Base-by-base conservation (phyloP, 2,888 invertebrate genomes). In the Melanchra persicariae region DNA sequence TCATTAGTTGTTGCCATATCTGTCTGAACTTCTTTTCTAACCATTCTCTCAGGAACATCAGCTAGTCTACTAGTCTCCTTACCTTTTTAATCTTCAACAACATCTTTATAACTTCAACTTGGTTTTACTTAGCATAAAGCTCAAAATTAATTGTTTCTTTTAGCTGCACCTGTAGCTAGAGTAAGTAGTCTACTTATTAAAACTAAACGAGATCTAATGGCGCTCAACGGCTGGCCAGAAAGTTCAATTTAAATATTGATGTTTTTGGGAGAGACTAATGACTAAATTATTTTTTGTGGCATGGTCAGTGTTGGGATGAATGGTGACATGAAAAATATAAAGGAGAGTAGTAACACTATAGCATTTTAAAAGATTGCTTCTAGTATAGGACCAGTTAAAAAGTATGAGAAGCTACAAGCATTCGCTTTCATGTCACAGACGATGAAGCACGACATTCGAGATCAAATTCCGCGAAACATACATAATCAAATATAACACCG, bases 161-260 rank as follows among this genome's bases (percentile, higher is more conserved):
- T 77, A 77, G 66, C 61, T 71, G 74, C 82, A 82, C 84, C 81
- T 79, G 82, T 63, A 58, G 40, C 67, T 61, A 66, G 45, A 62
- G 45, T 54, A 65, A 72, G 34, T 67, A 37, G 22, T 54, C 37
- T 22, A 64, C 40, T 77, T 61, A 63, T 80, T 57, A 67, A 70
- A 76, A 67, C 52, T 77, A 63, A 80, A 51, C 43, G 52, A 60
- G n/a, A 58, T 49, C 40, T 66, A 77, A 79, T 82, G 62, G 60
- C 60, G 43, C 63, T 47, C 66, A 81, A n/a, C 66, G 52, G 59
- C 59, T 59, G 62, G 26, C 30, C n/a, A 40, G 43, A 15, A 5
- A 15, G 24, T 12, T 26, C 26, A 54, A 60, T 79, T 45, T 54
- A 26, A 62, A 62, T 47, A 70, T 74, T 74, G 58, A 60, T 51